phyloP scores from a whole-genome alignment of 2,888 invertebrate genomes.

The Leucania comma region DNA sequence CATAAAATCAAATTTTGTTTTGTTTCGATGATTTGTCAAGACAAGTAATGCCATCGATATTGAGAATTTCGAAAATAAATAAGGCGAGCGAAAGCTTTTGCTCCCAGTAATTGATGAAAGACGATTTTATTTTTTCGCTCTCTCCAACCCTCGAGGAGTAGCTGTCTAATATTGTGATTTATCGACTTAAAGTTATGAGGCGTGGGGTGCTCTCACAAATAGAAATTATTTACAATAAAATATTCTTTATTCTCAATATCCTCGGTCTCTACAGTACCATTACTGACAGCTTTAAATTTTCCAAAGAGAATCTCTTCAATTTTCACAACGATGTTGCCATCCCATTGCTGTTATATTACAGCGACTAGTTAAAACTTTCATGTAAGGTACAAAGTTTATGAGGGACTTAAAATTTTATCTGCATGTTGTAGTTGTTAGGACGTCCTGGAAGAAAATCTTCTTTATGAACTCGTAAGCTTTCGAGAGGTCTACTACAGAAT shows the following conservation, averaged over 20 bases:
- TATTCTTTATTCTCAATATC: conserved; percentile 57
- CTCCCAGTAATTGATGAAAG: conserved; percentile 79
- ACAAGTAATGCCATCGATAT: conserved; percentile 64
- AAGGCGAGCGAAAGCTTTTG: conserved; percentile 68
- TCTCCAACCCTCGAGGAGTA: conserved; percentile 73
- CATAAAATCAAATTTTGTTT: conserved; percentile 57
- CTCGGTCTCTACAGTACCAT: conserved; percentile 5
- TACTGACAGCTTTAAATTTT: conserved; percentile 26
- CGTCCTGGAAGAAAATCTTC: conserved; percentile 51
- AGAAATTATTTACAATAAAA: conserved; percentile 72
- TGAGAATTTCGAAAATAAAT: conserved; percentile 72
- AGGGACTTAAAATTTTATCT: conserved; percentile 55
- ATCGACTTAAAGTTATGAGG: conserved; percentile 81
- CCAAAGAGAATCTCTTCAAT: conserved; percentile 52
- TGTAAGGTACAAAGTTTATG: conserved; percentile 52
- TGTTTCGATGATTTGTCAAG: conserved; percentile 67
- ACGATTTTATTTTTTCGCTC: conserved; percentile 76
- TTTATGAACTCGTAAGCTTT: conserved; percentile 35
- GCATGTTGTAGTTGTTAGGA: conserved; percentile 54
- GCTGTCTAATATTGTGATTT: conserved; percentile 84
- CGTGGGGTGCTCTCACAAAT: conserved; percentile 70
- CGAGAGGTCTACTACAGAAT: conserved; percentile 37
- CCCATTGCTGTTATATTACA: conserved; percentile 37
- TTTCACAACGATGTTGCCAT: conserved; percentile 44
- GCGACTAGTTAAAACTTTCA: conserved; percentile 60